Percentiles rank a stretch among this genome's conserved stretches.
Conservation (phyloP, 2,113 vertebrate species). For the Varanus komodoensis region DNA sequence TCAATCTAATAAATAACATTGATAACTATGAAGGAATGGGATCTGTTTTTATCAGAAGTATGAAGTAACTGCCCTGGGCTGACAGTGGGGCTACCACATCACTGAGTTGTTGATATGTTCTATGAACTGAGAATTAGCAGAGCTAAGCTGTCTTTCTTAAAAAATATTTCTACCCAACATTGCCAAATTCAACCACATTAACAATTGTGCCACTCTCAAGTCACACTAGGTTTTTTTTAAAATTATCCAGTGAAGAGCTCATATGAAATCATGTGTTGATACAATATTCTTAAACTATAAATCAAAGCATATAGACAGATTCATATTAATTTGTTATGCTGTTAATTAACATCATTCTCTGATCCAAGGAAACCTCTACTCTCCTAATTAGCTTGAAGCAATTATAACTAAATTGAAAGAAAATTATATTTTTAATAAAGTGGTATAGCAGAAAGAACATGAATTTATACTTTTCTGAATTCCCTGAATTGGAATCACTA, state of each 20-base stretch:
- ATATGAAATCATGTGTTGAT: conserved; percentile 33
- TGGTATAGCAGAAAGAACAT: conserved; percentile 28
- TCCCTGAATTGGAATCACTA: not conserved
- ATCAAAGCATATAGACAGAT: conserved; percentile 36
- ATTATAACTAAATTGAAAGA: conserved; percentile 40
- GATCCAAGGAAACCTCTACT: conserved; percentile 29
- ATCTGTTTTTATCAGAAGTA: not conserved
- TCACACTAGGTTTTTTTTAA: conserved; percentile 2
- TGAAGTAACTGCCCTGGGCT: no score
- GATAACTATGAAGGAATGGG: not conserved
- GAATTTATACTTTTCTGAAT: conserved; percentile 26
- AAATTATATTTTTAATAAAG: conserved; percentile 39
- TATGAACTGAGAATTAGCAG: not conserved
- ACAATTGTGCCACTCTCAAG: not conserved
- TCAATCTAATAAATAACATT: not conserved
- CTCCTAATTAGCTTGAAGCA: conserved; percentile 36
- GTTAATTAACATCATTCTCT: conserved; percentile 41
- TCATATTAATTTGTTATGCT: conserved; percentile 24
- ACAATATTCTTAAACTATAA: conserved; percentile 25
- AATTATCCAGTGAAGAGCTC: not conserved
- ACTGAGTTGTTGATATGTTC: not conserved
- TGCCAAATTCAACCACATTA: not conserved
- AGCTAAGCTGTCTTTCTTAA: not conserved
- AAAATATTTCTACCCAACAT: not conserved
- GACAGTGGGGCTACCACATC: not conserved